Evolutionary conservation across 2,113 vertebrate species (phyloP), one percentile per base, ranked within the genome.

Genomic region (Dipodomys spectabilis): DNA sequence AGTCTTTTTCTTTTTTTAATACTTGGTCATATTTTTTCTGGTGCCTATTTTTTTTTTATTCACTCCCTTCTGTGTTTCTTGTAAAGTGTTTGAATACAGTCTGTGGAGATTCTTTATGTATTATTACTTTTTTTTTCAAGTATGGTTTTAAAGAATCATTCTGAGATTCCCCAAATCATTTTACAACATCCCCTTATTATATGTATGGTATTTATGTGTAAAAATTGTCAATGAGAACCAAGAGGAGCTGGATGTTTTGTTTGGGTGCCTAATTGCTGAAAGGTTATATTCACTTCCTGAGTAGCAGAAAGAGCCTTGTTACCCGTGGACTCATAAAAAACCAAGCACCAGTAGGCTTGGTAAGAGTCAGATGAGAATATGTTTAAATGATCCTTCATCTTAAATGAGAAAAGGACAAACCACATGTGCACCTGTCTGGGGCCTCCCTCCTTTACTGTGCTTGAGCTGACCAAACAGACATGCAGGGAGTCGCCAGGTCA

Each of bases 21-120:
- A 39, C 7, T 39, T 65, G 68, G 20, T 30, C 77, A 77, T 49
- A 30, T 13, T 91, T 81, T 94, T 95, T 92, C 84, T 87, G 72
- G 32, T 60, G 25, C 2, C 68, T 65, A 6, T 35, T 64, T 77
- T 62, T 62, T 88, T 88, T 88, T 22, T 79, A 49, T 60, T 49
- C 20, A 67, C 60, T 92, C 90, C 18, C 78, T 80, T 88, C 81
- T 65, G 74, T 91, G 82, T 89, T 93, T 79, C 75, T 92, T 91
- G 3, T 79, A 79, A 75, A 6, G 22, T 15, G 35, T 81, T 82
- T 75, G 7, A 49, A 69, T 80, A 86, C 72, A 82, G 45, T 44
- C 30, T 27, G 6, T 57, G 74, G 4, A 71, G 49, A 68, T 86
- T 84, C 60, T 32, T 67, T 35, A 44, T 28, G 39, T 19, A 81